Base-by-base conservation (phyloP, 2,113 vertebrate genomes). In the Toxostoma redivivum region DNA sequence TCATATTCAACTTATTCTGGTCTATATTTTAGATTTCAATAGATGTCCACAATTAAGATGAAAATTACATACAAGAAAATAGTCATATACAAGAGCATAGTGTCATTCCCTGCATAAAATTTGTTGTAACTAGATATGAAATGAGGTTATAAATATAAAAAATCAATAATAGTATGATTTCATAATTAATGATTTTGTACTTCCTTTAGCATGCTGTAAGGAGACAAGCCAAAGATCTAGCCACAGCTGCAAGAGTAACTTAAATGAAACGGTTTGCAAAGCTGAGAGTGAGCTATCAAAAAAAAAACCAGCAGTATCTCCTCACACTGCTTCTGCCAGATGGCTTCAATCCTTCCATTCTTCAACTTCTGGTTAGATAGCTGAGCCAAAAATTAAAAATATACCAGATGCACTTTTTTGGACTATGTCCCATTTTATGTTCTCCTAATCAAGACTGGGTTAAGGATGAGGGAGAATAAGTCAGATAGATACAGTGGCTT, bases 321-420 rank as follows among this genome's bases (percentile, higher is more conserved):
- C 58, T 90, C 70, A 72, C 20, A 24, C 40, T 90, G 28, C 21
- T 94, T 38, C 50, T 92, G 48, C 79, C 94, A 96, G 74, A 94
- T 82, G 88, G 37, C 58, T 88, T 94, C 45, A 94, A 13, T 86
- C 57, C 27, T 92, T 93, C 72, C 7, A 1, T 90, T 97, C 71
- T 87, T 92, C 85, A 93, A 86, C 88, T 94, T 81, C 66, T 88
- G 57, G 78, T 85, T 4, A 10, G 47, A 71, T 67, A 61, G 28
- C 7, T 61, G n/a, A 82, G 85, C 54, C 88, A 97, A 95, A 92
- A 80, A 47, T 76, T 35, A 90, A 94, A 95, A 95, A 86, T 76
- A 88, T 73, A 80, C 58, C 88, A 93, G 92, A 95, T 82, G 74
- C 48, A 42, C 25, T 76, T 80, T 82, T 92, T 91, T 86, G 84